Conservation (phyloP, 2,797 vertebrate species). For the Phylloscopus collybita region DNA sequence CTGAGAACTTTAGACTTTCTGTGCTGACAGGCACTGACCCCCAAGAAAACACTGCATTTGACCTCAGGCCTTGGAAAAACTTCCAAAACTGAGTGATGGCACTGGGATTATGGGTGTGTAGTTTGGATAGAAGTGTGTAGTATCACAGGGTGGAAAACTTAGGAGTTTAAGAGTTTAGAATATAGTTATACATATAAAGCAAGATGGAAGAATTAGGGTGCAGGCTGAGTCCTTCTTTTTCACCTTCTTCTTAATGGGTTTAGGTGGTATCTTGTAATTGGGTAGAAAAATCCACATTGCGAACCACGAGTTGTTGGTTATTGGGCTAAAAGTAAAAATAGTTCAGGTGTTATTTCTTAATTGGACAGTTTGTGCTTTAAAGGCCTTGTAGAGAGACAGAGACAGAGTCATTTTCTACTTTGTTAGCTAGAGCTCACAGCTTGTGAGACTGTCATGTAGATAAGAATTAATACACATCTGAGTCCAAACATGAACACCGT, state of each 20-base stretch:
- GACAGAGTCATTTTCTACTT: neutral
- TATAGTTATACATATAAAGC: neutral
- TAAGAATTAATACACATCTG: neutral
- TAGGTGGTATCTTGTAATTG: neutral
- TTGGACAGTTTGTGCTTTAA: neutral
- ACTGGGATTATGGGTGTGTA: neutral
- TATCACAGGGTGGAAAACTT: neutral
- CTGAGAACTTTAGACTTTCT: neutral
- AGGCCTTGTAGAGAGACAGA: neutral
- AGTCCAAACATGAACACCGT: accelerated
- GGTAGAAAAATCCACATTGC: neutral
- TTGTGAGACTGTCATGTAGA: neutral
- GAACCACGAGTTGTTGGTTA: neutral
- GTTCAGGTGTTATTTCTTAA: neutral
- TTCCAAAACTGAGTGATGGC: neutral
- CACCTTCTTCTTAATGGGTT: neutral
- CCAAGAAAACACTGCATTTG: neutral
- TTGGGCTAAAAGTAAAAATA: neutral
- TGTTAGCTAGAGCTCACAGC: neutral
- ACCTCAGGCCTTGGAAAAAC: neutral
- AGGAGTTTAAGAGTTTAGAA: neutral
- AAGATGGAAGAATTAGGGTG: neutral
- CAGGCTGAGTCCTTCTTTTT: neutral
- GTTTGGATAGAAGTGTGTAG: neutral
- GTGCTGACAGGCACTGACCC: neutral